These are phyloP conservation scores for Psammodynastes pulverulentus DNA, from an alignment of 2,113 vertebrate genomes.

Conservation along the genomic window DNA sequence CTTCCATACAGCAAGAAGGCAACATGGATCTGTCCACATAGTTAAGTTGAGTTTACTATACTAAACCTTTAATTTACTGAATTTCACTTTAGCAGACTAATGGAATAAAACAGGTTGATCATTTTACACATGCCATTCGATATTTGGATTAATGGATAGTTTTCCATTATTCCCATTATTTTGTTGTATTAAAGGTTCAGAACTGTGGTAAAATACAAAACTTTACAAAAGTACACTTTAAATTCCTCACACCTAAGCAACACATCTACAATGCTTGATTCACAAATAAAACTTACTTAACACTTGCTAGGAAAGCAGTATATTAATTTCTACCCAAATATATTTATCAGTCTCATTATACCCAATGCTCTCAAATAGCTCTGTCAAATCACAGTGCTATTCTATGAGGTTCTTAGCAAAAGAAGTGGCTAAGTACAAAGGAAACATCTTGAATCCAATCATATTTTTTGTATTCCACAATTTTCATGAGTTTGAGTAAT, in stretches of 20 bases:
- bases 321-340: not conserved
- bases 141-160: not conserved
- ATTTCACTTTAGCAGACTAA: not conserved
- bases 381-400: not conserved
- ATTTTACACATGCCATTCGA: not conserved
- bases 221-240: not conserved
- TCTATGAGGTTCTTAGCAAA: not conserved
- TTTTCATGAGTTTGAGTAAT: not conserved
- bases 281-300: not conserved
- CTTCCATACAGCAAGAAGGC: not conserved
- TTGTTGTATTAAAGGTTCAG: not conserved
- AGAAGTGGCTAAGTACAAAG: not conserved
- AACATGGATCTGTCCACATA: not conserved
- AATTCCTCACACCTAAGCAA: not conserved
- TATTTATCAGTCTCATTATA: not conserved
- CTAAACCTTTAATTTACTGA: not conserved
- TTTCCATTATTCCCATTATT: not conserved
- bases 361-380: not conserved
- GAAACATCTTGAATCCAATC: not conserved
- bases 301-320: not conserved
- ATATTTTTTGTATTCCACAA: not conserved
- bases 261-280: not conserved
- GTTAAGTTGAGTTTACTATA: not conserved
- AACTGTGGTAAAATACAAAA: not conserved
- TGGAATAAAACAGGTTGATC: not conserved